These are phyloP conservation scores for Poeciliopsis occidentalis DNA, from an alignment of 2,113 vertebrate genomes.

Conservation along the genomic window DNA sequence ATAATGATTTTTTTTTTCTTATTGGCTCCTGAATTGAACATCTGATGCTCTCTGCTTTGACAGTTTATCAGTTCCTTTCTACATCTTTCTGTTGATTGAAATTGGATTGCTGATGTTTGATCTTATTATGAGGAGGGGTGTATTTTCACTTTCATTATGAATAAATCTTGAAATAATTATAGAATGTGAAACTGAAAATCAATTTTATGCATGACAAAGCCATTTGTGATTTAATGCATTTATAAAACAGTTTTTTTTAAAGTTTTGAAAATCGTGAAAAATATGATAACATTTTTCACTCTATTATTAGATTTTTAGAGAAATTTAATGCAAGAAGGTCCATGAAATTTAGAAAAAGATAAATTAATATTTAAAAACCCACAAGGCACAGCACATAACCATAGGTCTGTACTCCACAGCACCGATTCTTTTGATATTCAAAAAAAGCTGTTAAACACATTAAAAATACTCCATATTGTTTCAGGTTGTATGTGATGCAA, in stretches of 20 bases:
- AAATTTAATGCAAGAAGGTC: no score
- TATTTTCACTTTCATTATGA: conserved; percentile 13
- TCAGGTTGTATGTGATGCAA: background rate
- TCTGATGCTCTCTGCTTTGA: background rate
- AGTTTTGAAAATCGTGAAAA: background rate
- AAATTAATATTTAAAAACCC: no score
- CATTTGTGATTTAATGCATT: background rate
- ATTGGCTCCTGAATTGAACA: no score
- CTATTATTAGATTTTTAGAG: no score
- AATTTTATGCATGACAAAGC: conserved; percentile 5
- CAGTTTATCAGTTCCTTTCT: background rate
- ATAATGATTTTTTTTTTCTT: no score
- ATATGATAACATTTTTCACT: no score
- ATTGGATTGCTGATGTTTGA: conserved; percentile 8
- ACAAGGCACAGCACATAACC: no score
- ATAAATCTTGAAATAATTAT: conserved; percentile 41
- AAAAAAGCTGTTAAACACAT: no score
- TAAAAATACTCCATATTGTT: background rate
- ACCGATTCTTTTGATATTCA: no score
- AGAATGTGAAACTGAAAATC: conserved; percentile 32
- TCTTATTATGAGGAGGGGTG: conserved; percentile 14
- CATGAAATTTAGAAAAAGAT: no score
- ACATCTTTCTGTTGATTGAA: conserved; percentile 19
- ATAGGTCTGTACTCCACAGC: no score
- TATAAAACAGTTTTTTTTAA: background rate